A percentile compares a stretch with the other conserved stretches of the same genome.
Conservation (phyloP, 1,140 invertebrate species). For the Zaprionus taronus region DNA sequence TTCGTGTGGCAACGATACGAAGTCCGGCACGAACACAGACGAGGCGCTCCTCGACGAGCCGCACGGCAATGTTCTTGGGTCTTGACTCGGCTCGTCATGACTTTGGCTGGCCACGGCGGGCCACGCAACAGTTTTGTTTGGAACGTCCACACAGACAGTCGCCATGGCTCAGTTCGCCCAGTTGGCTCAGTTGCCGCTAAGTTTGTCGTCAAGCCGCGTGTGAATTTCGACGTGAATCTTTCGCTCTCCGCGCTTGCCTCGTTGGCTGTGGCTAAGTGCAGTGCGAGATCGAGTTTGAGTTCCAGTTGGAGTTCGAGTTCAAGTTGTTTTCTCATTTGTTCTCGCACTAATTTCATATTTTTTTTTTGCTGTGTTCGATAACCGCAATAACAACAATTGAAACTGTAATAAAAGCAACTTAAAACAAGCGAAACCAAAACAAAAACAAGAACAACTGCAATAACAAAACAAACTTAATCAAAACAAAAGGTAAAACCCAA, state of each 20-base stretch:
- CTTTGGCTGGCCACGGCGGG: background rate
- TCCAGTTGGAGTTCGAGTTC: background rate
- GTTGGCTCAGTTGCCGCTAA: slow-evolving; percentile 14
- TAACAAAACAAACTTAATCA: slow-evolving; percentile 50
- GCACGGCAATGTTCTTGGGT: too few relatives aligned
- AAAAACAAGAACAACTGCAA: slow-evolving; percentile 2
- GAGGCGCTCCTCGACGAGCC: background rate
- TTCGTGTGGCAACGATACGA: slow-evolving; percentile 9
- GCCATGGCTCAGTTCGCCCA: slow-evolving; percentile 31
- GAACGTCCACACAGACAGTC: slow-evolving; percentile 77
- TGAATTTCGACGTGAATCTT: slow-evolving; percentile 3
- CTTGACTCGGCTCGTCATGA: background rate
- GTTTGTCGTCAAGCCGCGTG: slow-evolving; percentile 45
- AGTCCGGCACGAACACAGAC: background rate
- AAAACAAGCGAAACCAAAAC: slow-evolving; percentile 6
- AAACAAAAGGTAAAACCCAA: slow-evolving; percentile 64
- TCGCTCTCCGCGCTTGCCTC: too few relatives aligned
- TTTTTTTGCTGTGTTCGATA: slow-evolving; percentile 52
- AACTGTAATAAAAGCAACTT: slow-evolving; percentile 6
- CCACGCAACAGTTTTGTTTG: slow-evolving; percentile 77
- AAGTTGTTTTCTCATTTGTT: background rate
- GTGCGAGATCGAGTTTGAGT: background rate
- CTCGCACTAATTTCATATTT: background rate
- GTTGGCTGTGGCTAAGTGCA: background rate
- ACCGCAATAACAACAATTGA: background rate